phyloP scores from a whole-genome alignment of 2,888 invertebrate species.

The Herminia tarsipennalis region DNA sequence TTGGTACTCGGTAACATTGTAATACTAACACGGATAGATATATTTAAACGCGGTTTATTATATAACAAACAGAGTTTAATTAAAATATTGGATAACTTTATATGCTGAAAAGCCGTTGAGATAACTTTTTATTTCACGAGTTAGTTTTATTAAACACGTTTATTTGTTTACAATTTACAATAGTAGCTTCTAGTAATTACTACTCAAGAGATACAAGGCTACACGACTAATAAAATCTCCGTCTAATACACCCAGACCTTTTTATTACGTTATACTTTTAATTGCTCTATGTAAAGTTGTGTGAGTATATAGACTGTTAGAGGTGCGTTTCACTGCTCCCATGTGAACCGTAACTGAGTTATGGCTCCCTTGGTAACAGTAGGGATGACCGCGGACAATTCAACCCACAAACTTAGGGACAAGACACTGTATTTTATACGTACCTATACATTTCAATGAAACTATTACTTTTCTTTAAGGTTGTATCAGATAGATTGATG shows the following conservation, averaged over 20 bases:
- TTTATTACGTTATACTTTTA: constrained; percentile 33
- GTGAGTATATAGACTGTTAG: constrained; percentile 11
- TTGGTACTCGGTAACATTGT: no score
- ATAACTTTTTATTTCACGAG: no score
- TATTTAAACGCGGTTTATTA: no score
- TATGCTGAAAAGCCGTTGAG: no score
- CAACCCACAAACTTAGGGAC: constrained; percentile 36
- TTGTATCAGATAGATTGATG: no score
- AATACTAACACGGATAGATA: no score
- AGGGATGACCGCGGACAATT: constrained; percentile 45
- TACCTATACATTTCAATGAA: not conserved
- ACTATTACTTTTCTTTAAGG: constrained; percentile 6
- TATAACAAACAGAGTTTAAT: no score
- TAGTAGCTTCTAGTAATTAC: no score
- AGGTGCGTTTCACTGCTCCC: constrained; percentile 30
- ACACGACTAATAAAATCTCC: constrained; percentile 13
- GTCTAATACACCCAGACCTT: constrained; percentile 20
- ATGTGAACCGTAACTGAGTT: constrained; percentile 39
- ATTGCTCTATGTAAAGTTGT: constrained; percentile 37
- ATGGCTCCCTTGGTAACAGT: constrained; percentile 45
- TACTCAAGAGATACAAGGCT: not conserved
- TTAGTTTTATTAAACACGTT: no score
- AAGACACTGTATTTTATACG: constrained; percentile 32
- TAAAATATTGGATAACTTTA: no score
- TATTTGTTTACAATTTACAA: no score